These are phyloP conservation scores for Brachionus manjavacas DNA, from an alignment of 1,140 invertebrate genomes.

Conservation along the genomic window DNA sequence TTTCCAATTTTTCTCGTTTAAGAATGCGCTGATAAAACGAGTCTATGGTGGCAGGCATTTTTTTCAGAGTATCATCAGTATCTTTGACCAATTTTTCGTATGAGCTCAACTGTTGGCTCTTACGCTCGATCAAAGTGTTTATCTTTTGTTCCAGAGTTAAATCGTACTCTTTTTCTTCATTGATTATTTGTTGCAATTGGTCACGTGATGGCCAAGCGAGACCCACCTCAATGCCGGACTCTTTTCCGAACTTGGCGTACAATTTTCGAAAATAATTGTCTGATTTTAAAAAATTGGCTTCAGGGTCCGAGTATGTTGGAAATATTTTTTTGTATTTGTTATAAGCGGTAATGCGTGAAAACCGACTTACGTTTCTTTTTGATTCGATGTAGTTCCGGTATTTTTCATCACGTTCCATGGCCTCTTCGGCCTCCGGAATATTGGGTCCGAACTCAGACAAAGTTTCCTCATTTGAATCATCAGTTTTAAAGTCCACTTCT, in stretches of 20 bases:
- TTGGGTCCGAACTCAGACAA: slow-evolving; percentile 5
- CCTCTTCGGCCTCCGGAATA: slow-evolving; percentile 41
- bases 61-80: slow-evolving; percentile 13
- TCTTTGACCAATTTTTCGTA: slow-evolving; percentile 34
- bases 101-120: background rate
- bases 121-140: background rate
- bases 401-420: background rate
- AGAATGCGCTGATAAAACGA: background rate
- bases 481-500: slow-evolving; percentile 10
- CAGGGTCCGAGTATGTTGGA: background rate
- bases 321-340: background rate
- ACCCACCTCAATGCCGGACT: background rate
- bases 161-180: slow-evolving; percentile 37
- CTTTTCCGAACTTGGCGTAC: slow-evolving; percentile 18
- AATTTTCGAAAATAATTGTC: background rate
- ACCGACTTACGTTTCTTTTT: slow-evolving; percentile 14
- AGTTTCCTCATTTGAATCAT: background rate
- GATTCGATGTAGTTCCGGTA: background rate
- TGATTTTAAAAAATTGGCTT: background rate
- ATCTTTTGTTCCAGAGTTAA: slow-evolving; percentile 38
- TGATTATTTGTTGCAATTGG: background rate
- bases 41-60: slow-evolving; percentile 34
- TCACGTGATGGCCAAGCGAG: background rate
- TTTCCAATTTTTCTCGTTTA: background rate
- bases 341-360: background rate